Evolutionary conservation across 2,113 vertebrate species (phyloP).

Genomic region (Xenus cinereus): DNA sequence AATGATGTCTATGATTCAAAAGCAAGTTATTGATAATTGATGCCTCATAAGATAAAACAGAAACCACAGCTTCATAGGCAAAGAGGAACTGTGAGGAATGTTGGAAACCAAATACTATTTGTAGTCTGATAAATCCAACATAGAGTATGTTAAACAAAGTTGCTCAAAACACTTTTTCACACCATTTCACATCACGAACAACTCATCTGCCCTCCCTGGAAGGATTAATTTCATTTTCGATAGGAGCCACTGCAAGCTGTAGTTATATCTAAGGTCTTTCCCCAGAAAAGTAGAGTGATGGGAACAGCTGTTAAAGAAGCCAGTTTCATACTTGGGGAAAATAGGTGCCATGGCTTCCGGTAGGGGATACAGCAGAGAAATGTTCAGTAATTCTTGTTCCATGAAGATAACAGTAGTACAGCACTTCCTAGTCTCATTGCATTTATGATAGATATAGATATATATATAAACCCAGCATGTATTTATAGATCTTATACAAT

Average conservation of each 20-base stretch:
- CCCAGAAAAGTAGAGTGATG: neutral
- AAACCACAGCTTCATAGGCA: neutral
- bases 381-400: conserved; percentile 21
- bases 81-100: neutral
- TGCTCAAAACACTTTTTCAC: neutral
- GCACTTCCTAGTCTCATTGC: neutral
- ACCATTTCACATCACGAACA: neutral
- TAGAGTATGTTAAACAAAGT: neutral
- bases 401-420: neutral
- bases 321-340: neutral
- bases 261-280: neutral
- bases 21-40: neutral
- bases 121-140: neutral
- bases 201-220: neutral
- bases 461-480: neutral
- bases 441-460: neutral
- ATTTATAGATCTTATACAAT: conserved; percentile 4
- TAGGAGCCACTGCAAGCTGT: neutral
- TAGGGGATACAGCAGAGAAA: neutral
- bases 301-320: neutral
- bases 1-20: neutral
- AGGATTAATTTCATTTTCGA: neutral
- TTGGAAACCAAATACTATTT: neutral
- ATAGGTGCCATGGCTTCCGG: neutral
- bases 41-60: neutral